phyloP scores from a whole-genome alignment of 2,888 invertebrate species.

The Alloscopus bannaensis region DNA sequence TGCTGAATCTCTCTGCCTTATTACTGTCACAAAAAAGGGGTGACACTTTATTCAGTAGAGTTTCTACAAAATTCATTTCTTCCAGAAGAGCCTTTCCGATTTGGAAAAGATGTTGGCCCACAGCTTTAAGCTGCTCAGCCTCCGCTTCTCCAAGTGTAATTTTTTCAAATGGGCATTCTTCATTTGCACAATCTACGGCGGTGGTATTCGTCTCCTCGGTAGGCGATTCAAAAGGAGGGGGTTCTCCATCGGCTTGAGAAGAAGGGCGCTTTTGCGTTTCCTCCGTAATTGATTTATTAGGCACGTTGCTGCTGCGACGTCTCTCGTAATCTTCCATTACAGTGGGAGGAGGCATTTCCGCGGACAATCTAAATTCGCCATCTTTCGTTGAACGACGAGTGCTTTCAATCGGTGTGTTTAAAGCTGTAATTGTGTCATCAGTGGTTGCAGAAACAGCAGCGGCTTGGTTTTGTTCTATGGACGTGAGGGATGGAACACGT shows the following conservation, averaged over 20 bases:
- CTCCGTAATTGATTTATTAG: not conserved
- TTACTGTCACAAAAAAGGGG: not conserved
- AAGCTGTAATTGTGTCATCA: too few relatives aligned
- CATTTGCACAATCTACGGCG: not conserved
- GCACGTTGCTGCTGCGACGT: too few relatives aligned
- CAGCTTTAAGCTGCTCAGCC: conserved; percentile 22
- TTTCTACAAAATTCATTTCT: conserved; percentile 46
- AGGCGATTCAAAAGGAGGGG: not conserved
- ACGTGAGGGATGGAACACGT: too few relatives aligned
- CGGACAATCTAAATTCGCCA: not conserved
- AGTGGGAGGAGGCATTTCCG: not conserved
- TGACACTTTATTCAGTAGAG: conserved; percentile 5
- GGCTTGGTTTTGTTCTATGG: too few relatives aligned
- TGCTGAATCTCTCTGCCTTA: not conserved
- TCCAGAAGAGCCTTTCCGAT: conserved; percentile 26
- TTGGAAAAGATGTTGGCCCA: conserved; percentile 11
- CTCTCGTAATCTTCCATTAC: not conserved
- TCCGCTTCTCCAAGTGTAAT: conserved; percentile 33
- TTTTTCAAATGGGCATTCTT: conserved; percentile 6
- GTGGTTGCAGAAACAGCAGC: too few relatives aligned
- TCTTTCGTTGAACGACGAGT: not conserved
- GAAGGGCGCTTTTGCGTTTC: not conserved
- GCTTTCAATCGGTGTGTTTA: not conserved
- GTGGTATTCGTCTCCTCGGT: not conserved
- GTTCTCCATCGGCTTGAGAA: not conserved